Base-by-base conservation (phyloP, 30 jellyfish, hydroid and myxozoan genomes). In the Turritopsis rubra region DNA sequence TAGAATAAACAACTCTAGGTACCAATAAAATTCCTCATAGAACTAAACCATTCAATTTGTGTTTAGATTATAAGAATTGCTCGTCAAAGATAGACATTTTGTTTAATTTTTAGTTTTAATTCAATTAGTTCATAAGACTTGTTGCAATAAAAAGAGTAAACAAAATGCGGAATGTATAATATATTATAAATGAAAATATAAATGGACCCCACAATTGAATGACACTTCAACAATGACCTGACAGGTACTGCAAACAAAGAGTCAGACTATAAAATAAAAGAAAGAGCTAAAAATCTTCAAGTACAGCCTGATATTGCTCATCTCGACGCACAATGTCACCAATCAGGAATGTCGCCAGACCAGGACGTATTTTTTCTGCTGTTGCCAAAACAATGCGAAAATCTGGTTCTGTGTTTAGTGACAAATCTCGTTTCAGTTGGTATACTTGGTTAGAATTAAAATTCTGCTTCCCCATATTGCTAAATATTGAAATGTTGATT, bases 351-450 rank as follows among this genome's bases (percentile, higher is more conserved):
- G 88, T 75, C 30, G 89, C 89, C n/a, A 91, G 27, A 4, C 97
- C 97, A 79, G 94, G 93, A 19, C 87, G 88, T 16, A 52, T 54
- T 66, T 91, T 91, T 77, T 91, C 97, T 13, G 97, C 90, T 65
- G 82, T 81, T 24, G 97, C 97, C 88, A 91, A 53, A 27, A 91
- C 95, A 76, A 91, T 87, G 29, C 93, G 95, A 53, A 91, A 91
- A 76, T 91, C 97, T 7, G 97, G 94, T 66, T 91, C 97, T n/a
- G 97, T 87, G n/a, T 65, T 52, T 66, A 91, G 66, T 13, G 95
- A 86, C 20, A 91, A 86, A 80, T 87, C 96, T 18, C 68, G 89
- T 71, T 83, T 72, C 97, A 91, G 73, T 54, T 80, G 91, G 23
- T 85, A 89, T 20, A 91, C 71, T 0, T 87, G 90, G 7, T 68